Conservation (phyloP, 2,113 vertebrate species). For the Danionella cerebrum region DNA sequence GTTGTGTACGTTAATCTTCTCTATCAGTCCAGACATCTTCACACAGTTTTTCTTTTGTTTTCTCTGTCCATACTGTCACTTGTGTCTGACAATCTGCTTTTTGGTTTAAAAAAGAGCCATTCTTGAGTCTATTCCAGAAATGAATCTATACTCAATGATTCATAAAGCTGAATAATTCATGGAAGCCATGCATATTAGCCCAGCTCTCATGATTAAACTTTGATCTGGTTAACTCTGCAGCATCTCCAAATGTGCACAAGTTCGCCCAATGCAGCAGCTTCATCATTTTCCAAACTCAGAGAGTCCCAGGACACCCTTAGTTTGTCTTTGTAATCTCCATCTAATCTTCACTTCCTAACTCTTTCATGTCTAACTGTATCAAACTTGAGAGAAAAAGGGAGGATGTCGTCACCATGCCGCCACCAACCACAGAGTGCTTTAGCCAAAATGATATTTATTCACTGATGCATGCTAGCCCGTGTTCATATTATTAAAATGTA, state of each 20-base stretch:
- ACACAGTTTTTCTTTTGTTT: too few relatives aligned
- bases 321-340: background rate
- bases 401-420: background rate
- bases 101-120: background rate
- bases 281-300: background rate
- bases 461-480: background rate
- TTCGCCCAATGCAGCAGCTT: background rate
- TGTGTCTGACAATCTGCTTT: background rate
- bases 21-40: too few relatives aligned
- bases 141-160: slow-evolving; percentile 28
- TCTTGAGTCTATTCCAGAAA: slow-evolving; percentile 17
- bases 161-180: slow-evolving; percentile 36
- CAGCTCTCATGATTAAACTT: slow-evolving; percentile 37
- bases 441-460: slow-evolving; percentile 1
- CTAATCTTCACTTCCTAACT: background rate
- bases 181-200: slow-evolving; percentile 24
- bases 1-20: too few relatives aligned
- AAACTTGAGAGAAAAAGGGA: background rate
- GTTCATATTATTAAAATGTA: slow-evolving; percentile 17
- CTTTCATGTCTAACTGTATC: background rate
- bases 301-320: background rate
- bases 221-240: slow-evolving; percentile 34
- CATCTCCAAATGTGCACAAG: slow-evolving; percentile 1
- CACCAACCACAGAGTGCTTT: background rate
- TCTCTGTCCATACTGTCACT: background rate